Conservation (phyloP, 2,888 invertebrate species). For the Rhingia rostrata region DNA sequence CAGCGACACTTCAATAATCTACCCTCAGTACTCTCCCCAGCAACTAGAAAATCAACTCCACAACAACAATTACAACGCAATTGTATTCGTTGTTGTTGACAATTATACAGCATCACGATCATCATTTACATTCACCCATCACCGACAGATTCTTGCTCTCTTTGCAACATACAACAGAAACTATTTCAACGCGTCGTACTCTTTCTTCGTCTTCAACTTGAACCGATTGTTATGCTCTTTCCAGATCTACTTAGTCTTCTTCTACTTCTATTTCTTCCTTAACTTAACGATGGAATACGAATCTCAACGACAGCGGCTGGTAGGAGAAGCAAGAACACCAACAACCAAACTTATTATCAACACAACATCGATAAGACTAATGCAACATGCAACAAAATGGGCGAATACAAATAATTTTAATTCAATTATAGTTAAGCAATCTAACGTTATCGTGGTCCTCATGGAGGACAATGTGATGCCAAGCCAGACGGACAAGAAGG, state of each 20-base stretch:
- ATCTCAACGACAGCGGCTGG: constrained; percentile 6
- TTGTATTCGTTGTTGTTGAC: constrained; percentile 43
- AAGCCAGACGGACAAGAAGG: neutral
- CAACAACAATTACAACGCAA: constrained; percentile 22
- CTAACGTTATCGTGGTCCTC: constrained; percentile 28
- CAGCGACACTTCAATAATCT: constrained; percentile 43
- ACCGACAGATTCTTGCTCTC: constrained; percentile 50
- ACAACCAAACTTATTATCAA: constrained; percentile 39
- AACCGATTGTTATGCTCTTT: constrained; percentile 6
- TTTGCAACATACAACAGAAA: constrained; percentile 20
- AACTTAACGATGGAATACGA: too few species aligned
- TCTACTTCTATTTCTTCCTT: constrained; percentile 9
- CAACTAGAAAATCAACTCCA: constrained; percentile 41
- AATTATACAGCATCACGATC: constrained; percentile 16
- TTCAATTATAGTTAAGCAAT: constrained; percentile 20
- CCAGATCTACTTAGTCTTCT: constrained; percentile 14
- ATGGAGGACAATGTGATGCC: neutral
- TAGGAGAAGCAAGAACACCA: constrained; percentile 17
- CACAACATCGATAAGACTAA: constrained; percentile 72
- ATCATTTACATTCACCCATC: constrained; percentile 5
- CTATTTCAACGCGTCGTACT: constrained; percentile 34
- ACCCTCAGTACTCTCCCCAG: constrained; percentile 53
- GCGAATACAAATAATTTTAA: constrained; percentile 61
- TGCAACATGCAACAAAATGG: constrained; percentile 47
- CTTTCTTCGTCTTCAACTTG: constrained; percentile 35